Evolutionary conservation across 1,140 invertebrate genomes (phyloP), one percentile per base, ranked within the genome.

Genomic region (Aphelinus certus): DNA sequence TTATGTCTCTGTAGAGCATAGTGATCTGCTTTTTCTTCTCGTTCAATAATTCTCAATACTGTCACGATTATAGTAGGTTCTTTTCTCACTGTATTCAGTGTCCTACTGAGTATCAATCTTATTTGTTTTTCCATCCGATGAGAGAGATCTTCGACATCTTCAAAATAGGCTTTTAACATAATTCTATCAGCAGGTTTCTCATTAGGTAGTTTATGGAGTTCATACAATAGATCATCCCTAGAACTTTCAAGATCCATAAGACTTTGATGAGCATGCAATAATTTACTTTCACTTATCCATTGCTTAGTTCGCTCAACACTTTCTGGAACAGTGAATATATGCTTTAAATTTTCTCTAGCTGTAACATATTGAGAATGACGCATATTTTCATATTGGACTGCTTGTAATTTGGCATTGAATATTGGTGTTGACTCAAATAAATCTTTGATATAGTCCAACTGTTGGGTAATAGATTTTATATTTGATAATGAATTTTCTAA

Each of bases 321-420:
- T 83, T 98, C 96, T 7, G 96, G 97, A 0, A 99, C 97, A 61
- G 96, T 98, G 80, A 99, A 98, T 73, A 99, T 98, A 83, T 99
- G 97, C 84, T 98, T 99, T 3, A 99, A 88, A 86, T 99, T 99
- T 83, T 99, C 97, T 90, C 97, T 97, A 1, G 98, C 97, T 7
- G 97, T 98, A 0, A 96, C 96, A 86, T 98, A 98, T 86, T 99
- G 95, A 0, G 95, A 96, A 87, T 99, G 96, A 42, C 93, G 91
- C 77, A 94, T 94, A 85, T 98, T 98, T 87, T 99, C 97, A 76
- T 96, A 94, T 55, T 96, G 90, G 0, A 99, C 94, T 63, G 93
- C 90, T 83, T 94, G 93, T 6, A 99, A 85, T 56, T 93, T 94
- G 7, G 92, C 90, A 60, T 93, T 94, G 1, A 99, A 87, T 4